Percentiles rank a stretch among this genome's conserved stretches.
phyloP scores from a whole-genome alignment of 2,888 invertebrate genomes.

The Apotomis capreana region DNA sequence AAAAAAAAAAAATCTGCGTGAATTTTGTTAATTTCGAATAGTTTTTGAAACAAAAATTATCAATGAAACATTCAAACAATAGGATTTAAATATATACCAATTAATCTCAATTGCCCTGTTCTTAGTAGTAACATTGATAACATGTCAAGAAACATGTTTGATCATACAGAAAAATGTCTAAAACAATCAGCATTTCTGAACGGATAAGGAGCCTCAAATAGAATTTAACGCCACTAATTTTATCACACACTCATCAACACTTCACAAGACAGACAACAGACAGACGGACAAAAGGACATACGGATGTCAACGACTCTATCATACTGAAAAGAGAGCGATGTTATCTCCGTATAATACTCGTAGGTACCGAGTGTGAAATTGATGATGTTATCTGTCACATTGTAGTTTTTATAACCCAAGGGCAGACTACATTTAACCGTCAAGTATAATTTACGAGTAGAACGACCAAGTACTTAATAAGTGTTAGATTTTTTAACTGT shows the following conservation, averaged over 20 bases:
- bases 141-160: no score
- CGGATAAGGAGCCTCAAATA: no score
- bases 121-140: no score
- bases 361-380: slow-evolving; percentile 45
- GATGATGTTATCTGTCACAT: slow-evolving; percentile 41
- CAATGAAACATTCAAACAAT: no score
- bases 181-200: no score
- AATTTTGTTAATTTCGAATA: no score
- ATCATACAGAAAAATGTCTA: no score
- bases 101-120: no score
- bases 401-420: slow-evolving; percentile 31
- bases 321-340: slow-evolving; percentile 34
- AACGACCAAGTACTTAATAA: background rate
- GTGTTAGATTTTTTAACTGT: background rate
- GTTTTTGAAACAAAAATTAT: no score
- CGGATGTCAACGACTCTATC: slow-evolving; percentile 22
- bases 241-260: slow-evolving; percentile 20
- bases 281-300: slow-evolving; percentile 20
- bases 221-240: background rate
- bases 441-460: slow-evolving; percentile 11
- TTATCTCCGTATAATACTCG: slow-evolving; percentile 31
- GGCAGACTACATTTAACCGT: slow-evolving; percentile 30
- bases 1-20: no score
- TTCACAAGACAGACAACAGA: slow-evolving; percentile 17
- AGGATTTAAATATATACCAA: no score